phyloP scores from a whole-genome alignment of 2,113 vertebrate genomes.

The Poeciliopsis prolifica region DNA sequence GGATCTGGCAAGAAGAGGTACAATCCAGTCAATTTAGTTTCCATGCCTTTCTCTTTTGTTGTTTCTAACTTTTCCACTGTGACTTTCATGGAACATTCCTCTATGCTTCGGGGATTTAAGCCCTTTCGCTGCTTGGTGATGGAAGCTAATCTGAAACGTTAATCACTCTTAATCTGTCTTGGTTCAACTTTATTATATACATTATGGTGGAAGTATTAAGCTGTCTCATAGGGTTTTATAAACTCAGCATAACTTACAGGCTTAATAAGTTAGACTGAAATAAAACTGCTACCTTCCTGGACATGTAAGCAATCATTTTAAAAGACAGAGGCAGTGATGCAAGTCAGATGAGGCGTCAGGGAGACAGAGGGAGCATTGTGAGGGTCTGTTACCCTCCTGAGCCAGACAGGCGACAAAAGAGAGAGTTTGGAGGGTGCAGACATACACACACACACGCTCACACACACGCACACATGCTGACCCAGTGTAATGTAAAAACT shows the following conservation, averaged over 20 bases:
- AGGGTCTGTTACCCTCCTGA: constrained; percentile 47
- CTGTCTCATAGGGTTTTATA: background rate
- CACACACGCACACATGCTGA: constrained; percentile 3
- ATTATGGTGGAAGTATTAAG: no score
- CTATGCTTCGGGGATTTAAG: constrained; percentile 18
- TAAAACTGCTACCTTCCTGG: constrained; percentile 2
- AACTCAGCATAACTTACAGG: background rate
- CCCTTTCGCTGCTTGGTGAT: constrained; percentile 9
- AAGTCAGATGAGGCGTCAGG: constrained; percentile 45
- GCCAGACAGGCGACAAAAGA: constrained; percentile 61
- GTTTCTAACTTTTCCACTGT: constrained; percentile 1
- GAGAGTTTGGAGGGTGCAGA: constrained; percentile 32
- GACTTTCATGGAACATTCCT: constrained; percentile 17
- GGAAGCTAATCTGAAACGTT: constrained; percentile 34
- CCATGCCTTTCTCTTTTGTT: background rate
- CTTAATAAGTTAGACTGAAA: background rate
- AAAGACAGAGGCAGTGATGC: constrained; percentile 35
- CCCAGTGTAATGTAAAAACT: constrained; percentile 38
- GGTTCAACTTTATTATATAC: constrained; percentile 1
- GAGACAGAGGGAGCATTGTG: constrained; percentile 70
- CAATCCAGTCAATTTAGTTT: background rate
- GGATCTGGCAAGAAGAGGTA: constrained; percentile 81
- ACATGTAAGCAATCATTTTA: constrained; percentile 18
- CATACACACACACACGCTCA: background rate
- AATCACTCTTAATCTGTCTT: constrained; percentile 27